Percentiles rank a stretch among this genome's conserved stretches.
Evolutionary conservation across 2,888 invertebrate species (phyloP).

Genomic region (Apamea crenata): DNA sequence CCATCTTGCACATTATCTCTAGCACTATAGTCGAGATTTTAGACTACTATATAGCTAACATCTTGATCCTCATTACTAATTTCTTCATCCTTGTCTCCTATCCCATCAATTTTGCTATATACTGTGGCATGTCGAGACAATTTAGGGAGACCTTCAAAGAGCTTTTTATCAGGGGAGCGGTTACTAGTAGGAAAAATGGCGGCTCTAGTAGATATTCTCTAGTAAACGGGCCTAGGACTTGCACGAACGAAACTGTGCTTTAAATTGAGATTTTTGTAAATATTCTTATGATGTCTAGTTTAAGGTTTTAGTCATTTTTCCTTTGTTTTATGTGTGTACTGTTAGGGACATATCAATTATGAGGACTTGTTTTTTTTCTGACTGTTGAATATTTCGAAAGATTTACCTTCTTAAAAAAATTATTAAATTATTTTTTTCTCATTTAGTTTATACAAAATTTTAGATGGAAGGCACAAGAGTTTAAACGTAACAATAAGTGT

Average conservation of each 20-base stretch:
- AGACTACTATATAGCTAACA: constrained; percentile 94
- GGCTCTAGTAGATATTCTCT: constrained; percentile 94
- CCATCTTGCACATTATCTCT: constrained; percentile 95
- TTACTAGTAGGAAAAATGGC: constrained; percentile 91
- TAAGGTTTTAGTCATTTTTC: constrained; percentile 55
- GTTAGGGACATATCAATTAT: constrained; percentile 66
- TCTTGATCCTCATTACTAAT: constrained; percentile 95
- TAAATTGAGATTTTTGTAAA: constrained; percentile 79
- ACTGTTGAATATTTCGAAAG: constrained; percentile 30
- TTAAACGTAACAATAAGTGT: constrained; percentile 44
- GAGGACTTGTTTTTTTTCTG: constrained; percentile 18
- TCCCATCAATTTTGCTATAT: constrained; percentile 98
- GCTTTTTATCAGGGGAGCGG: constrained; percentile 92
- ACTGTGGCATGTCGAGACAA: constrained; percentile 98
- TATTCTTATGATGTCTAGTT: constrained; percentile 61
- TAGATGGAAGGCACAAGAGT: constrained; percentile 29
- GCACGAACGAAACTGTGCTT: constrained; percentile 95
- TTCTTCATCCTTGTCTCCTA: constrained; percentile 97
- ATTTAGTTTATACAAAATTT: constrained; percentile 26
- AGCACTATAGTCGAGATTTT: constrained; percentile 93
- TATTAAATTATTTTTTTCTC: not conserved
- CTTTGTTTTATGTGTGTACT: constrained; percentile 53
- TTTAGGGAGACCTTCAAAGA: constrained; percentile 98
- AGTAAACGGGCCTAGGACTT: constrained; percentile 95
- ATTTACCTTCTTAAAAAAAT: constrained; percentile 35